Base-by-base conservation (phyloP, 2,113 vertebrate genomes). In the Caloenas nicobarica region DNA sequence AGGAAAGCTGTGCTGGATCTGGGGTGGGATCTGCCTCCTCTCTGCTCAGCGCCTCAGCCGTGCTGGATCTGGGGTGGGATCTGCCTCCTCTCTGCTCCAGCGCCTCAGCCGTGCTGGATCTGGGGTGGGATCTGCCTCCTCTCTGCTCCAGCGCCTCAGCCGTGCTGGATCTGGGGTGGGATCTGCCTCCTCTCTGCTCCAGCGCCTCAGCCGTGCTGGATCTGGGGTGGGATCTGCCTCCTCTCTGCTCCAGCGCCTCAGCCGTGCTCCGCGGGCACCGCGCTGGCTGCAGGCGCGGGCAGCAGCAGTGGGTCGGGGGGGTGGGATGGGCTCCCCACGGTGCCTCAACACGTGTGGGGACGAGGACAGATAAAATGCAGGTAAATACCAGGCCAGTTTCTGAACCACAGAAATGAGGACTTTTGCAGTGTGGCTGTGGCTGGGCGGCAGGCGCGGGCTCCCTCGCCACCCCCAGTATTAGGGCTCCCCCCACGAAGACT, bases 261-360 rank as follows among this genome's bases (percentile, higher is more conserved):
- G 42, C 42, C 16, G 42, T 6, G 42, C 42, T 44, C 42, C 16
- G 16, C 4, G 25, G 80, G 46, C 42, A 70, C 9, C 5, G 0
- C 4, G 5, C 51, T 10, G 61, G 19, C 61, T 56, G 25, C 34
- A 5, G n/a, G 0, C 4, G 5, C 51, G 7, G 61, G 19, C 61
- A 50, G 25, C 34, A 54, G 38, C 16, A 0, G 17, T 0, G 34
- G 8, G 13, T 33, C 29, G 8, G 5, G 61, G 15, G 17, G 57
- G 11, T 6, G 34, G 51, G 42, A 13, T 5, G 13, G 33, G 79
- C 69, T 58, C 62, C 44, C 44, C 4, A 31, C 6, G 0, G 4
- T 3, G 15, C 7, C 1, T 13, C 6, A 8, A 13, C 33, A 12
- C 3, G 0, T 2, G 5, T 62, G 51, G 60, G 56, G n/a, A 24